Base-by-base conservation (phyloP, 2,797 vertebrate species). In the Chaetodon trifasciatus region DNA sequence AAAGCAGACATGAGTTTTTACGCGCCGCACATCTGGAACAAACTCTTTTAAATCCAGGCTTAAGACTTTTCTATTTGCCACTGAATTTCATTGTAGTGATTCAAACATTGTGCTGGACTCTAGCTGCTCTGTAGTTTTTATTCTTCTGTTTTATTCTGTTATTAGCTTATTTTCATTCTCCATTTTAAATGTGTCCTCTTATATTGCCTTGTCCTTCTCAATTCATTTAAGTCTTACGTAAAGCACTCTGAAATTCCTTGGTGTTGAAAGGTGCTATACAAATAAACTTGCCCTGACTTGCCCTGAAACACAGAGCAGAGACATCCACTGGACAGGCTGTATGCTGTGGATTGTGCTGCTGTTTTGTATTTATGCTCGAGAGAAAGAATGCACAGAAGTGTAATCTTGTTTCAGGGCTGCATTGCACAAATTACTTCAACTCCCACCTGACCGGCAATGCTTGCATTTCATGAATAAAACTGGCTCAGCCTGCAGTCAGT, bases 341-440 rank as follows among this genome's bases (percentile, higher is more conserved):
- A 11, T 47, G 50, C 64, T 32, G 47, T 0, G 37, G 24, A 46
- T 5, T 42, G 39, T 28, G 19, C 6, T 6, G 12, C 37, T 60
- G 10, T 23, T 3, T 40, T 49, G 24, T 56, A 6, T 72, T 56
- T 42, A 61, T 72, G 35, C 17, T 19, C 6, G 37, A 24, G 40
- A 53, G 37, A 47, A 66, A 23, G 35, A 63, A 82, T 15, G 39
- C 21, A 49, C 53, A 8, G 24, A 67, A 57, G 42, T 53, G 10
- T 37, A 16, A 55, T 67, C 37, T 66, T n/a, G 50, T 70, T 74
- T 40, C 58, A 55, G 11, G n/a, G 21, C 60, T 65, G 39, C 39
- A 9, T 60, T 70, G 32, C 21, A 24, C 21, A 67, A 39, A 44
- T 67, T 4, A 56, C n/a, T 40, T 73, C 35, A 9, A 44, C 42